These are phyloP conservation scores for Alectura lathami DNA, from an alignment of 2,113 vertebrate genomes.

Conservation along the genomic window DNA sequence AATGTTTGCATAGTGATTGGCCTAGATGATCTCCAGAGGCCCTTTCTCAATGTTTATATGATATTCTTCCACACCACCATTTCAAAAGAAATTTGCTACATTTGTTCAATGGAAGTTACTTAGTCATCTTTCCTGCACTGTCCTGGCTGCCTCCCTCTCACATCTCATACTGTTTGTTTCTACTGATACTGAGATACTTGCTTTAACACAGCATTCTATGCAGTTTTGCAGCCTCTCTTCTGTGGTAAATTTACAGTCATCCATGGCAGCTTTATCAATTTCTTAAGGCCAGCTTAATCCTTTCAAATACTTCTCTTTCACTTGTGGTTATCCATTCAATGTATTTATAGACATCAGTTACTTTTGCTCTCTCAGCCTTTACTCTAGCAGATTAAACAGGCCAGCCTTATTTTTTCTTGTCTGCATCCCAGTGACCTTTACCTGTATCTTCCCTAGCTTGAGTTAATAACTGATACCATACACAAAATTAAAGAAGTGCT, in stretches of 20 bases:
- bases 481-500: neutral
- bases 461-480: neutral
- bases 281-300: neutral
- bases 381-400: neutral
- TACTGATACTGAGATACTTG: neutral
- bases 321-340: neutral
- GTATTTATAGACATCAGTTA: neutral
- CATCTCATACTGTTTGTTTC: neutral
- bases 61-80: neutral
- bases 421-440: neutral
- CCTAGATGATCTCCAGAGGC: neutral
- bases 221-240: fast-evolving
- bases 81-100: neutral
- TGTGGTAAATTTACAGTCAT: neutral
- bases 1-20: neutral
- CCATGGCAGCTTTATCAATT: neutral
- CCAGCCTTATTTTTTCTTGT: neutral
- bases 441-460: neutral
- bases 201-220: fast-evolving
- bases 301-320: neutral
- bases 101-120: neutral
- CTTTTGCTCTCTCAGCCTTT: neutral
- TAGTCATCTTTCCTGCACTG: neutral
- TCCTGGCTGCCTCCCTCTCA: neutral
- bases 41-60: neutral